Evolutionary conservation across 2,888 invertebrate genomes (phyloP).

Genomic region (Eumerus sabulonum): DNA sequence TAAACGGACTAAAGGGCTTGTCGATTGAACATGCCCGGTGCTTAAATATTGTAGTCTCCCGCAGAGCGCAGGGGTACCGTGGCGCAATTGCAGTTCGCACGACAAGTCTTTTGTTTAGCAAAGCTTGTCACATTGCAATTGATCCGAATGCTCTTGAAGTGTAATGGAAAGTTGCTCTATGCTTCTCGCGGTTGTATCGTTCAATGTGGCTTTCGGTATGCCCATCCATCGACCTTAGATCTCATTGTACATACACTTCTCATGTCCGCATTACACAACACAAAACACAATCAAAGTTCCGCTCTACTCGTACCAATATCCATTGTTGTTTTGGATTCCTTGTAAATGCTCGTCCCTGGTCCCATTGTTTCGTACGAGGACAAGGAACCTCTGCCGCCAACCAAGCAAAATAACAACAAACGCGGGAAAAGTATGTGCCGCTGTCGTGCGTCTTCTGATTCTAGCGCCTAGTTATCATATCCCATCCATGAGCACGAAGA

Average conservation of each 20-base stretch:
- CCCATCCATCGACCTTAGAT: constrained; percentile 47
- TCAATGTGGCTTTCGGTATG: constrained; percentile 23
- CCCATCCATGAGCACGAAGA: constrained; percentile 49
- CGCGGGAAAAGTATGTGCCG: constrained; percentile 52
- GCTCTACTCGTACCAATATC: constrained; percentile 56
- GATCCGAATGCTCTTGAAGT: not conserved
- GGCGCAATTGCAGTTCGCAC: constrained; percentile 30
- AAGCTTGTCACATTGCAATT: not conserved
- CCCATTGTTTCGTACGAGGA: constrained; percentile 1
- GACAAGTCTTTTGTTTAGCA: constrained; percentile 51
- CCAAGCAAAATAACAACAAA: constrained; percentile 49
- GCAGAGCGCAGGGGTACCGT: too few relatives aligned
- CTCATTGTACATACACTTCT: constrained; percentile 57
- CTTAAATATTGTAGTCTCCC: constrained; percentile 2
- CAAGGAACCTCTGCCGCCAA: not conserved
- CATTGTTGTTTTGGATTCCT: constrained; percentile 50
- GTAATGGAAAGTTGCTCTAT: not conserved
- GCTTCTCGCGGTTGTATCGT: too few relatives aligned
- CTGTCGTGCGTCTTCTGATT: constrained; percentile 52
- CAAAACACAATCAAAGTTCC: constrained; percentile 62
- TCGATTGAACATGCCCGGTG: constrained; percentile 6
- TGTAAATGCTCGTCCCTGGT: constrained; percentile 40
- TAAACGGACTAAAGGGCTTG: constrained; percentile 25
- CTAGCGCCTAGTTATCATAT: constrained; percentile 68
- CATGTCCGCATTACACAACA: constrained; percentile 45